These are phyloP conservation scores for Arctopsyche grandis DNA, from an alignment of 1,140 invertebrate species.

Conservation along the genomic window DNA sequence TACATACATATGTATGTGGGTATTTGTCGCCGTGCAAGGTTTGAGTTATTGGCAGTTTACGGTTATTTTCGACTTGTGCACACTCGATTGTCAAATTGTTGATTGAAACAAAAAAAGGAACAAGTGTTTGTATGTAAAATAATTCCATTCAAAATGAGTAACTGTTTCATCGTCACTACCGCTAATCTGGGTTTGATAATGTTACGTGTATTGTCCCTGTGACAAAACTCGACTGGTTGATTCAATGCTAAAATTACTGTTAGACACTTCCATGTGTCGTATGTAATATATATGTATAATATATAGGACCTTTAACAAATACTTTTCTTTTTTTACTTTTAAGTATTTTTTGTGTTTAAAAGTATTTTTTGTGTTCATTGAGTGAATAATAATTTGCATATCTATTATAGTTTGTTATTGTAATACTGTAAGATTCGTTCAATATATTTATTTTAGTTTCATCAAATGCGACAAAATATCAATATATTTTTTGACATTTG, in stretches of 20 bases:
- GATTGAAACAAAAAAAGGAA: not conserved
- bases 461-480: not conserved
- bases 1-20: too few relatives aligned
- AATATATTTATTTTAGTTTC: too few relatives aligned
- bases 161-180: constrained; percentile 27
- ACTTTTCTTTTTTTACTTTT: too few relatives aligned
- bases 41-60: too few relatives aligned
- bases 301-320: too few relatives aligned
- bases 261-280: not conserved
- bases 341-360: too few relatives aligned
- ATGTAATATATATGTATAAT: too few relatives aligned
- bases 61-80: not conserved
- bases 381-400: too few relatives aligned
- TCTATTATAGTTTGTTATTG: too few relatives aligned
- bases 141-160: constrained; percentile 34
- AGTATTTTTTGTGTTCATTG: too few relatives aligned
- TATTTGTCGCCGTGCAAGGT: too few relatives aligned
- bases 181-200: constrained; percentile 29
- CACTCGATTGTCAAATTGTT: constrained; percentile 10
- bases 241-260: constrained; percentile 29
- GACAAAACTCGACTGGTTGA: constrained; percentile 19
- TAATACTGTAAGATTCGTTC: too few relatives aligned
- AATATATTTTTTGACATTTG: constrained; percentile 16
- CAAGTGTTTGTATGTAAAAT: constrained; percentile 26
- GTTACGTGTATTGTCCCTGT: constrained; percentile 23